These are phyloP conservation scores for Ditylenchus weischeri DNA, from an alignment of 2,888 invertebrate genomes.

Conservation along the genomic window DNA sequence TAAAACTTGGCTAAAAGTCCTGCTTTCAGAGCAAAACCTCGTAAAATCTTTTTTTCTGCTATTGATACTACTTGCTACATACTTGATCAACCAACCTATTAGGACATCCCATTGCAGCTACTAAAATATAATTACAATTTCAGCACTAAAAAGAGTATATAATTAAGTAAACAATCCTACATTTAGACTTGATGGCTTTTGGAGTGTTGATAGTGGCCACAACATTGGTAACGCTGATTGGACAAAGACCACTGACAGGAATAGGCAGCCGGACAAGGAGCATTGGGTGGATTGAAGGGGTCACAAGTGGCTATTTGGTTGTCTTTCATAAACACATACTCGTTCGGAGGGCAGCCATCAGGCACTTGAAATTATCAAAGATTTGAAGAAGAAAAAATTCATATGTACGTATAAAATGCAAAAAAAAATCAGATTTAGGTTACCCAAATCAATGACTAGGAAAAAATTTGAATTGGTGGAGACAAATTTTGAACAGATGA, in stretches of 20 bases:
- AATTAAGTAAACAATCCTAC: neutral
- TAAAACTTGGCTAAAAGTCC: no score
- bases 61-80: no score
- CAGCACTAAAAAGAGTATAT: neutral
- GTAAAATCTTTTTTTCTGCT: no score
- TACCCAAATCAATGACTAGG: no score
- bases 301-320: conserved; percentile 56
- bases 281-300: conserved; percentile 52
- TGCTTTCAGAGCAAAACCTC: no score
- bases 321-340: conserved; percentile 57
- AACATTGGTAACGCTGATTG: conserved; percentile 55
- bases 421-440: no score
- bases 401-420: no score
- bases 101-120: conserved; percentile 55
- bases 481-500: no score
- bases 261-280: conserved; percentile 53
- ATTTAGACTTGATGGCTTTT: conserved; percentile 38
- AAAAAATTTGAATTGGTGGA: no score
- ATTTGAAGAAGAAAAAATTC: no score
- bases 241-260: conserved; percentile 57
- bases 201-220: conserved; percentile 56
- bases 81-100: conserved; percentile 25
- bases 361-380: conserved; percentile 16
- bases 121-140: conserved; percentile 22
- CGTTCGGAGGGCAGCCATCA: conserved; percentile 57